phyloP scores from a whole-genome alignment of 2,888 invertebrate species.

The Junonia oenone region DNA sequence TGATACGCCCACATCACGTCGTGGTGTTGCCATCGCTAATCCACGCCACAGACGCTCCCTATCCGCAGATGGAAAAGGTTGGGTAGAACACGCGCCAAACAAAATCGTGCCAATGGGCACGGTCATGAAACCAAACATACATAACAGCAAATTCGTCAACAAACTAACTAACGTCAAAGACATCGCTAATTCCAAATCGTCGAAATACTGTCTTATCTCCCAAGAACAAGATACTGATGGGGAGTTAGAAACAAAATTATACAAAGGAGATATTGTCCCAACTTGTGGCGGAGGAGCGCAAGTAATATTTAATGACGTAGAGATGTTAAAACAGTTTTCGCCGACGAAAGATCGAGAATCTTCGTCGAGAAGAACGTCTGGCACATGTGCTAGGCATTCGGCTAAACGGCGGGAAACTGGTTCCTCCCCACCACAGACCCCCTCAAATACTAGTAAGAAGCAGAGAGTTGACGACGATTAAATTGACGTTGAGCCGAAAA shows the following conservation, averaged over 20 bases:
- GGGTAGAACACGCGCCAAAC: constrained; percentile 94
- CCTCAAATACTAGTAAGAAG: constrained; percentile 68
- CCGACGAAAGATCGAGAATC: constrained; percentile 75
- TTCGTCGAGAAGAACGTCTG: constrained; percentile 42
- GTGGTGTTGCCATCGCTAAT: constrained; percentile 85
- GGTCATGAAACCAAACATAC: constrained; percentile 91
- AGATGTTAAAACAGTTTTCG: constrained; percentile 90
- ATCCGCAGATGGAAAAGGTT: constrained; percentile 86
- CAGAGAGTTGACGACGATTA: constrained; percentile 63
- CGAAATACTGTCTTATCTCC: constrained; percentile 94
- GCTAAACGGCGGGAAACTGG: constrained; percentile 62
- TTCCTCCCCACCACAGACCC: constrained; percentile 62
- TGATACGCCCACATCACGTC: constrained; percentile 56
- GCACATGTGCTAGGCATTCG: constrained; percentile 62
- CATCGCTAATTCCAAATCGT: constrained; percentile 83
- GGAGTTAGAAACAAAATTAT: constrained; percentile 94
- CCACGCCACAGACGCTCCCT: constrained; percentile 88
- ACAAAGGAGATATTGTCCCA: constrained; percentile 96
- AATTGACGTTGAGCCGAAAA: constrained; percentile 10
- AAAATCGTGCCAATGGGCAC: constrained; percentile 91
- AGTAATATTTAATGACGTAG: constrained; percentile 96
- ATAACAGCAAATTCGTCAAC: constrained; percentile 89
- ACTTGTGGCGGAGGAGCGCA: constrained; percentile 97
- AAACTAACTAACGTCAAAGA: constrained; percentile 89
- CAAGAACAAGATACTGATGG: constrained; percentile 96